Evolutionary conservation across 2,113 vertebrate genomes (phyloP).

Genomic region (Chaetorhynchus papuensis): DNA sequence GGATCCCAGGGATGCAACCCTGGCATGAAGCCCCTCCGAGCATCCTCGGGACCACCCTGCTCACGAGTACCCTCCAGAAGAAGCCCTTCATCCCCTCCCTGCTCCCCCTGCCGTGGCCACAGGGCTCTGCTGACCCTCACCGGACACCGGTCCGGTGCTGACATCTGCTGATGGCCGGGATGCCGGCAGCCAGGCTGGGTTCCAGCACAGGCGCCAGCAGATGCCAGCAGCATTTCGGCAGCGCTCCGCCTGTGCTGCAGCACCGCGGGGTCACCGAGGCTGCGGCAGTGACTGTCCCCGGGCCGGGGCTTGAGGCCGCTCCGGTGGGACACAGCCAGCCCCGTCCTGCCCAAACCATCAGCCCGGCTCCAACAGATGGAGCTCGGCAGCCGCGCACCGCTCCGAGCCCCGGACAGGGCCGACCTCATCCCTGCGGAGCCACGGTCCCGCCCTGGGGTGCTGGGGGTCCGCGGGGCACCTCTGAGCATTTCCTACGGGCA

Average conservation of each 20-base stretch:
- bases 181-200: not conserved
- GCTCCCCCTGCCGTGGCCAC: not conserved
- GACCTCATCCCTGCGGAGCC: accelerated
- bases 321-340: not conserved
- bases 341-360: not conserved
- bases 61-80: not conserved
- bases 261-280: not conserved
- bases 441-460: not conserved
- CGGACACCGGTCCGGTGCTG: not conserved
- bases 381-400: not conserved
- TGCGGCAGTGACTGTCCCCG: accelerated
- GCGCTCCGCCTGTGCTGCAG: accelerated
- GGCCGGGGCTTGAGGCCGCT: not conserved
- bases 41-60: not conserved
- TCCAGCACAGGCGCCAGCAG: not conserved
- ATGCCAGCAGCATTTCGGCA: accelerated
- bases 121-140: not conserved
- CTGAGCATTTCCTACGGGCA: not conserved
- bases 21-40: not conserved
- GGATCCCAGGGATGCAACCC: not conserved
- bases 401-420: accelerated
- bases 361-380: not conserved
- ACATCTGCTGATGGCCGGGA: not conserved
- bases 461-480: accelerated
- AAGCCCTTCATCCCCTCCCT: not conserved